Base-by-base conservation (phyloP, 2,113 vertebrate genomes). In the Orycteropus afer region DNA sequence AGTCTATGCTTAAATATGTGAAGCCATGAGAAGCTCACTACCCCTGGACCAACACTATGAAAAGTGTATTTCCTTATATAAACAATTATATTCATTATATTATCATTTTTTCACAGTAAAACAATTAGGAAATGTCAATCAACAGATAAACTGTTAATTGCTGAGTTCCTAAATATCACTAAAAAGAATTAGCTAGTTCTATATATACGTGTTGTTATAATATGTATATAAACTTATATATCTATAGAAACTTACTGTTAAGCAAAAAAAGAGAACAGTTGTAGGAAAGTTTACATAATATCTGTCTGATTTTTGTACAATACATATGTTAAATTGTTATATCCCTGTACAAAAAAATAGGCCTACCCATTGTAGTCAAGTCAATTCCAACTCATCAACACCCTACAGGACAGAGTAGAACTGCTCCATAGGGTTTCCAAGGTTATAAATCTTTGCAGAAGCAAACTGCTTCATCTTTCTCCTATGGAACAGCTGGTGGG, bases 151-250 rank as follows among this genome's bases (percentile, higher is more conserved):
- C 17, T 65, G 23, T 11, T 80, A 73, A 69, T 86, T 89, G 32
- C 23, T 89, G 71, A 96, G 85, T 83, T 81, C 61, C 22, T 90
- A 88, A 90, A 23, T 76, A 95, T 85, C 11, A 74, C 83, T 84
- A 12, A 81, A 67, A 95, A 82, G 45, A 90, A 11, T 63, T 85
- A 49, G 7, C 78, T 87, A 23, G 7, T 15, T 47, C 45, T 73
- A 5, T 63, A 57, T 45, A 34, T n/a, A n/a, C n/a, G n/a, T n/a
- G n/a, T n/a, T n/a, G n/a, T n/a, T n/a, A n/a, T n/a, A n/a, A n/a
- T n/a, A n/a, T n/a, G n/a, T n/a, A n/a, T n/a, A n/a, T n/a, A n/a
- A n/a, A n/a, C n/a, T n/a, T n/a, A n/a, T n/a, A n/a, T n/a, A n/a
- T n/a, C n/a, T n/a, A n/a, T n/a, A n/a, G n/a, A n/a, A n/a, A n/a